Evolutionary conservation across 2,113 vertebrate genomes (phyloP).

Genomic region (Seriola dumerili): DNA sequence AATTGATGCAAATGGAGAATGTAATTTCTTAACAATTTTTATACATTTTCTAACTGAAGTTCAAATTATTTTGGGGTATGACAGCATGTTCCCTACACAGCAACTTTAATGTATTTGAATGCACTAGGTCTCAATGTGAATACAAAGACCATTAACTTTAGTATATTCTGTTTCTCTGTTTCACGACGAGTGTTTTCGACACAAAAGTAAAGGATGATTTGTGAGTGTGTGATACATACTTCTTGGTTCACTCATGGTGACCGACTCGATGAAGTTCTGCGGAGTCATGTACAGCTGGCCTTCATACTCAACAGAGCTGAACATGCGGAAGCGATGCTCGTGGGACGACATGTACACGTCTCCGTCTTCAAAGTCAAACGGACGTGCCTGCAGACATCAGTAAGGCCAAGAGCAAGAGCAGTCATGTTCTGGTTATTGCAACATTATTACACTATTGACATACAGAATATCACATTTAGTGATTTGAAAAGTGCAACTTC

Average conservation of each 20-base stretch:
- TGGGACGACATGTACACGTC: conserved; percentile 95
- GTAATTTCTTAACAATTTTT: not conserved
- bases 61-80: not conserved
- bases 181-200: not conserved
- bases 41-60: not conserved
- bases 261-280: conserved; percentile 95
- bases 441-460: not conserved
- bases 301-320: conserved; percentile 96
- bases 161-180: not conserved
- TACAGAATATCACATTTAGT: not conserved
- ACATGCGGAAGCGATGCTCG: conserved; percentile 93
- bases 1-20: not conserved
- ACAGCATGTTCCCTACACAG: not conserved
- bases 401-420: not conserved
- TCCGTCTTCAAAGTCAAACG: conserved; percentile 90
- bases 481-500: not conserved
- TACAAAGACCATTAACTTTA: not conserved
- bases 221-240: conserved; percentile 78
- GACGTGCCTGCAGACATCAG: conserved; percentile 74
- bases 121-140: not conserved
- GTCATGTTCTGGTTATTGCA: not conserved
- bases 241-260: conserved; percentile 95
- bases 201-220: not conserved
- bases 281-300: conserved; percentile 99
- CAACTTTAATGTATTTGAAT: not conserved